These are phyloP conservation scores for Sebastes aleutianus DNA, from an alignment of 2,797 vertebrate genomes.

Conservation along the genomic window DNA sequence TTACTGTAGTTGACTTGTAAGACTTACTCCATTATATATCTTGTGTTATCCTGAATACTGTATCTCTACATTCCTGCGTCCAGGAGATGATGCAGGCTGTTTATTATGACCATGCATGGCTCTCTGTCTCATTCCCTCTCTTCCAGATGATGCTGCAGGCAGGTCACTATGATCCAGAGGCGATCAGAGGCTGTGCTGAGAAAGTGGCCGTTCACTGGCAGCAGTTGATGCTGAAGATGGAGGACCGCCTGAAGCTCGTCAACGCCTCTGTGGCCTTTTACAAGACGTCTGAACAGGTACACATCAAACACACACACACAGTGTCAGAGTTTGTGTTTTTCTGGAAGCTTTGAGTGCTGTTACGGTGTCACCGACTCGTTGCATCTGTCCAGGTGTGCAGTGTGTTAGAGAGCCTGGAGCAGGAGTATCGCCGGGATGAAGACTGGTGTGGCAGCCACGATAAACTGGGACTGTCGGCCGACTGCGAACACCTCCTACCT, in stretches of 20 bases:
- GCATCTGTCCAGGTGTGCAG: slow-evolving; percentile 89
- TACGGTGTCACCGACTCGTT: neutral
- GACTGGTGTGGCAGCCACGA: slow-evolving; percentile 97
- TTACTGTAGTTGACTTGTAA: too few species aligned
- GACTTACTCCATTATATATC: neutral
- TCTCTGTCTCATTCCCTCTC: too few species aligned
- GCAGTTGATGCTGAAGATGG: slow-evolving; percentile 99
- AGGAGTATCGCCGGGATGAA: slow-evolving; percentile 95
- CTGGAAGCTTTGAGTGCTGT: too few species aligned
- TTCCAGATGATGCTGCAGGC: slow-evolving; percentile 88
- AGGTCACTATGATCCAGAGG: slow-evolving; percentile 93
- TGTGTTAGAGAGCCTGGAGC: slow-evolving; percentile 95
- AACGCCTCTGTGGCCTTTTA: slow-evolving; percentile 98
- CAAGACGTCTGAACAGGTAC: slow-evolving; percentile 98
- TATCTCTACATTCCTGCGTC: neutral
- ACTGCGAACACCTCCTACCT: slow-evolving; percentile 93
- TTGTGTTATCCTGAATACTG: neutral
- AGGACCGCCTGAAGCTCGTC: slow-evolving; percentile 96
- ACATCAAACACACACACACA: neutral
- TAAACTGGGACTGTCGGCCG: slow-evolving; percentile 88
- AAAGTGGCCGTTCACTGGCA: slow-evolving; percentile 98
- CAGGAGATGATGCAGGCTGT: neutral
- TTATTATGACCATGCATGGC: neutral
- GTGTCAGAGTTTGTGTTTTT: neutral
- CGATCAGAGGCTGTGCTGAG: slow-evolving; percentile 93